Evolutionary conservation across 2,797 vertebrate genomes (phyloP), one percentile per base, ranked within the genome.

Genomic region (Morelia viridis): DNA sequence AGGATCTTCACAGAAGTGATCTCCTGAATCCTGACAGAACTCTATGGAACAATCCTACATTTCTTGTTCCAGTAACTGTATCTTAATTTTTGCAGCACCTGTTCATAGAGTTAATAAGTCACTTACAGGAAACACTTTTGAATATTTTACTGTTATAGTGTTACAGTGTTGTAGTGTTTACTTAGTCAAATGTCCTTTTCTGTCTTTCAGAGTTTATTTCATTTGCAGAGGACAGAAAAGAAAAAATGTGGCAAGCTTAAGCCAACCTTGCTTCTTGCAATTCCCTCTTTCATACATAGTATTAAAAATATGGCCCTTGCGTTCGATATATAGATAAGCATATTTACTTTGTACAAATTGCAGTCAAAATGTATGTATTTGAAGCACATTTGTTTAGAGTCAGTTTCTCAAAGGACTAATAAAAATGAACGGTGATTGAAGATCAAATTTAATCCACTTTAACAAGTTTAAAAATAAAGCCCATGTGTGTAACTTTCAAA

Each of bases 401-500:
- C 57, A 76, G 71, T 80, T 80, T 80, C 35, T 46, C 35, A 80
- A 80, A 80, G 71, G 28, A 57, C 93, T 15, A 92, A 93, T 92
- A 76, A 35, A 46, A 94, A 95, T 93, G 26, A 41, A 92, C 92
- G 90, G 92, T 19, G 93, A 88, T 94, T 22, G 94, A 91, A 94
- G 12, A 60, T 64, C 19, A 92, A 26, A 64, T 24, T 87, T 35
- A 28, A 91, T 50, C 3, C 5, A 62, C 12, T 53, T 71, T 84
- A 53, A 91, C 31, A 61, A 58, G 1, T n/a, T 88, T 83, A 76
- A 65, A 88, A 84, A 84, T 7, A 57, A 85, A 84, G 26, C 22
- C 9, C 12, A 13, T 64, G 12, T 35, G 28, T 85, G 61, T 85
- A 50, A 57, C 35, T 90, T 80, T 89, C 53, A 89, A 85, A 90